phyloP scores from a whole-genome alignment of 2,888 invertebrate species.

The Steromphala cineraria region DNA sequence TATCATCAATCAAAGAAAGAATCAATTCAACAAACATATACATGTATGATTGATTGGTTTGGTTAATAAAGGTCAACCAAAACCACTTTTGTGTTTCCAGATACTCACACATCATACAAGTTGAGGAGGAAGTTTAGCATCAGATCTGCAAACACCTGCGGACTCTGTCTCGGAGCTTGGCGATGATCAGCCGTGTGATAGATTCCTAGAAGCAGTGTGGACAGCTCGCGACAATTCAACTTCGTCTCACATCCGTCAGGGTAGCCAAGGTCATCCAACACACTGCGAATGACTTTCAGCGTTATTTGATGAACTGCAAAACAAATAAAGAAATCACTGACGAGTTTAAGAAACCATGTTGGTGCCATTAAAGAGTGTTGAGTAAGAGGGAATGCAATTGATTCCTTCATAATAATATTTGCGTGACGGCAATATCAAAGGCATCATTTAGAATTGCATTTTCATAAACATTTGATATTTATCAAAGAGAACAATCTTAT shows the following conservation, averaged over 20 bases:
- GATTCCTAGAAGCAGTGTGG: conserved; percentile 84
- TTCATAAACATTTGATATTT: not conserved
- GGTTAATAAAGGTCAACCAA: not conserved
- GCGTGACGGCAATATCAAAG: too few species aligned
- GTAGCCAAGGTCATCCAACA: conserved; percentile 84
- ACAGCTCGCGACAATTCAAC: conserved; percentile 83
- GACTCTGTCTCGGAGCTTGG: conserved; percentile 63
- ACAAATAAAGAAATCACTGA: too few species aligned
- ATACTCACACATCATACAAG: conserved; percentile 67
- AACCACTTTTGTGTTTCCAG: not conserved
- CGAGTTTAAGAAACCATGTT: too few species aligned
- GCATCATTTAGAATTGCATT: too few species aligned
- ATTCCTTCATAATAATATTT: too few species aligned
- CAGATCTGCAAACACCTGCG: conserved; percentile 58
- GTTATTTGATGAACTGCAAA: conserved; percentile 77
- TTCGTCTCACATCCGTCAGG: conserved; percentile 82
- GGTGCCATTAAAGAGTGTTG: too few species aligned
- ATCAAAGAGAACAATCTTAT: too few species aligned
- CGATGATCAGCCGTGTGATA: conserved; percentile 73
- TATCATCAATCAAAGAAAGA: too few species aligned
- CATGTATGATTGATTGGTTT: too few species aligned
- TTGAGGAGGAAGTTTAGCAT: conserved; percentile 68
- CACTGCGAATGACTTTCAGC: conserved; percentile 81
- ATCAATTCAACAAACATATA: too few species aligned
- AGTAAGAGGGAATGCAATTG: too few species aligned